Base-by-base conservation (phyloP, 2,888 invertebrate genomes). In the Luffia ferchaultella region DNA sequence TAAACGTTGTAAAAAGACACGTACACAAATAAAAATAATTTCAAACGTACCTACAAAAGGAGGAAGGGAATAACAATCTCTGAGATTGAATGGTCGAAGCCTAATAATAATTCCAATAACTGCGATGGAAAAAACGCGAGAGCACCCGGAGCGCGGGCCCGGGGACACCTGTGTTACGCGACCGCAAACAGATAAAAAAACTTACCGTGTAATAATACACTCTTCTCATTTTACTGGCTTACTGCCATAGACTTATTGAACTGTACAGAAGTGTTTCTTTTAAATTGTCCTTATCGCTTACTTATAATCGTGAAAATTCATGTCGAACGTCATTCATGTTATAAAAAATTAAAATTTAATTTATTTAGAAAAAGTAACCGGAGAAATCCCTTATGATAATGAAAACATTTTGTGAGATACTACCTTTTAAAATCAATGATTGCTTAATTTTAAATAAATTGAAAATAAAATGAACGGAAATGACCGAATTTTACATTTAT, bases 131-230 rank as follows among this genome's bases (percentile, higher is more conserved):
- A 20, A 40, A 46, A 46, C 40, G 18, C 40, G 42, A 16, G 48
- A 41, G 48, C 48, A 48, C 48, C 48, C 48, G 48, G 17, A 18
- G 40, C 18, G 16, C 16, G 16, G 41, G 19, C 41, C 48, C 41
- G 42, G 57, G 58, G 62, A 69, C 76, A 78, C 76, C 76, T 75
- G 75, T 70, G 72, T 73, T 77, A 76, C 76, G 71, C 76, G 63
- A 68, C 65, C 20, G 30, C 50, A 66, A 68, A 68, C 71, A 69
- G 70, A 57, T 60, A 60, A 63, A 65, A 66, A 59, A 66, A 18
- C 19, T 40, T 44, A 20, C 50, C 50, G 18, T 41, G 46, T 46
- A 50, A 50, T 46, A 45, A 48, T 44, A 43, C 62, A 57, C 60
- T 57, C 54, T 53, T 58, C 53, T 58, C 63, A 63, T 65, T 66